phyloP scores from a whole-genome alignment of 2,888 invertebrate genomes.

The Tolmerus cingulatus region DNA sequence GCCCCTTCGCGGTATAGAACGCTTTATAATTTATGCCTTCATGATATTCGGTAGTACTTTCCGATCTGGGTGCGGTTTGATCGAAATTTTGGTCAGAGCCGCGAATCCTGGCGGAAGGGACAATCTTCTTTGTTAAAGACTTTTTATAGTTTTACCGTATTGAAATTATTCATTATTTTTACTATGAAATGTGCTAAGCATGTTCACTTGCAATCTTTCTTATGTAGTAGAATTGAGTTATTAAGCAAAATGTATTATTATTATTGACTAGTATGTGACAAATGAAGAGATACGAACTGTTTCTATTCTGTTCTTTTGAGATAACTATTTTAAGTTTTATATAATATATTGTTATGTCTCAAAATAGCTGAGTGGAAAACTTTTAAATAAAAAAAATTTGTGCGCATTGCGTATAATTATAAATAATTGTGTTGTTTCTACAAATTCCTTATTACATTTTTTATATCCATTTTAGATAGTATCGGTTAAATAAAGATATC shows the following conservation, averaged over 20 bases:
- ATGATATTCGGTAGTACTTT: conserved; percentile 20
- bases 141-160: conserved; percentile 31
- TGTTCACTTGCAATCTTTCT: conserved; percentile 18
- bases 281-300: conserved; percentile 19
- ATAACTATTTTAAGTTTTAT: conserved; percentile 35
- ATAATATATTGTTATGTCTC: conserved; percentile 40
- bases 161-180: conserved; percentile 19
- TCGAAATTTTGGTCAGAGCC: background rate
- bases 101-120: background rate
- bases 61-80: background rate
- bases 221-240: conserved; percentile 39
- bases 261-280: conserved; percentile 24
- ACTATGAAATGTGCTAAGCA: conserved; percentile 36
- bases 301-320: conserved; percentile 38
- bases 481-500: no score
- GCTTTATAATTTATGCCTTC: conserved; percentile 39
- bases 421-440: background rate
- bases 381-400: conserved; percentile 38
- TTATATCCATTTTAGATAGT: background rate
- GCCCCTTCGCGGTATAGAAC: background rate
- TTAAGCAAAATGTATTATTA: conserved; percentile 29
- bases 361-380: conserved; percentile 41
- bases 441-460: background rate
- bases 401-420: conserved; percentile 8
- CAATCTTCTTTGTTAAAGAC: conserved; percentile 19